Evolutionary conservation across 2,888 invertebrate genomes (phyloP).

Genomic region (Stenodera caucasica): DNA sequence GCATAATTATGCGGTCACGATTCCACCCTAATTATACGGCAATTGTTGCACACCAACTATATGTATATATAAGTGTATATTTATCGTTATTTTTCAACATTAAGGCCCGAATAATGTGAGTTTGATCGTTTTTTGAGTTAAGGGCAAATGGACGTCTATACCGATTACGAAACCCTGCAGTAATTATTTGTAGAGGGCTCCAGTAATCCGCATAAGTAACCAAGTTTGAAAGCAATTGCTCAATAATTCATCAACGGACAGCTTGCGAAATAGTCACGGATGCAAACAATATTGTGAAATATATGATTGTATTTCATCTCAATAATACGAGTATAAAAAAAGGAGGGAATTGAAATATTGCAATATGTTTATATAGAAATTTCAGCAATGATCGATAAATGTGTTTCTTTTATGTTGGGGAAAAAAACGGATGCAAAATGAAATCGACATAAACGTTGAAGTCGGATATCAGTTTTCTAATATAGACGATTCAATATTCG

Average conservation of each 20-base stretch:
- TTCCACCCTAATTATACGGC: conserved; percentile 37
- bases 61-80: too few relatives aligned
- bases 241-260: conserved; percentile 19
- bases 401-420: not conserved
- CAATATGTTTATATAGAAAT: not conserved
- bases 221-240: conserved; percentile 28
- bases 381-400: not conserved
- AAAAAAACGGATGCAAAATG: not conserved
- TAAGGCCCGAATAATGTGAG: not conserved
- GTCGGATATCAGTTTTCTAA: not conserved
- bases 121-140: not conserved
- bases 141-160: not conserved
- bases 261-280: conserved; percentile 1
- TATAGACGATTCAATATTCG: not conserved
- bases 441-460: not conserved
- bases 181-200: conserved; percentile 31
- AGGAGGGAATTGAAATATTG: not conserved
- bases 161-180: conserved; percentile 12
- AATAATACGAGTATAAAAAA: not conserved
- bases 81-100: not conserved
- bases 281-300: not conserved
- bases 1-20: conserved; percentile 35
- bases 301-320: not conserved
- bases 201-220: conserved; percentile 31
- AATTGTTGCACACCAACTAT: conserved; percentile 30